phyloP scores from a whole-genome alignment of 1,140 invertebrate genomes.

The Drosophila arawakana region DNA sequence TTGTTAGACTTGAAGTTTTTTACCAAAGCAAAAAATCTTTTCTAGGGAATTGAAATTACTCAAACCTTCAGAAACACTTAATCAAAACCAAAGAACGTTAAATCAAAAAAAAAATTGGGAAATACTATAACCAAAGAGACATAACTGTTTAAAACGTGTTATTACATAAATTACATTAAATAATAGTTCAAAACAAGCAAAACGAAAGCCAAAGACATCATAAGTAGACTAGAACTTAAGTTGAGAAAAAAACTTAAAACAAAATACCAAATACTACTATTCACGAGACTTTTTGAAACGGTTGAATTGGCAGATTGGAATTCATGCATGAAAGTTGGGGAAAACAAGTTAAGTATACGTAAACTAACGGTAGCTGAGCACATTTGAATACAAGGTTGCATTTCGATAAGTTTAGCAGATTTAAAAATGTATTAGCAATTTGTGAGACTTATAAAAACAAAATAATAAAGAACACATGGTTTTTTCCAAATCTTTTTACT shows the following conservation, averaged over 20 bases:
- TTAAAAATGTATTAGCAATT: slow-evolving; percentile 68
- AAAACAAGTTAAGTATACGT: slow-evolving; percentile 72
- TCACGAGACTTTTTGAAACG: slow-evolving; percentile 72
- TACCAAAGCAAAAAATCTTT: slow-evolving; percentile 68
- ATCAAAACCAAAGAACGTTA: slow-evolving; percentile 61
- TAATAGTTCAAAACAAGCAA: slow-evolving; percentile 65
- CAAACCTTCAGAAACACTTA: slow-evolving; percentile 20
- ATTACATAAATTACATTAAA: slow-evolving; percentile 55
- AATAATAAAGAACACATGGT: slow-evolving; percentile 47
- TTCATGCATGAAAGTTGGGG: slow-evolving; percentile 2
- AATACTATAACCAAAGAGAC: slow-evolving; percentile 59
- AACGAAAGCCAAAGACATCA: slow-evolving; percentile 74
- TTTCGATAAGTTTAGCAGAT: slow-evolving; percentile 64
- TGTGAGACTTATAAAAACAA: slow-evolving; percentile 66
- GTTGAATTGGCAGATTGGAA: slow-evolving; percentile 59
- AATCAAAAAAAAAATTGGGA: slow-evolving; percentile 59
- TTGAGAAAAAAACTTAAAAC: slow-evolving; percentile 21
- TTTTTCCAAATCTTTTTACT: slow-evolving; percentile 74
- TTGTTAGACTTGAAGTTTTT: slow-evolving; percentile 79
- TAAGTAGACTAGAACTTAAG: slow-evolving; percentile 63
- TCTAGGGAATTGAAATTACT: slow-evolving; percentile 65
- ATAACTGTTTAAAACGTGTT: slow-evolving; percentile 75
- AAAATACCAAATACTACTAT: slow-evolving; percentile 66
- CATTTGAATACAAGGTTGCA: slow-evolving; percentile 58
- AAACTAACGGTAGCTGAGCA: slow-evolving; percentile 70